Base-by-base conservation (phyloP, 2,113 vertebrate species). In the Bambusicola thoracicus region DNA sequence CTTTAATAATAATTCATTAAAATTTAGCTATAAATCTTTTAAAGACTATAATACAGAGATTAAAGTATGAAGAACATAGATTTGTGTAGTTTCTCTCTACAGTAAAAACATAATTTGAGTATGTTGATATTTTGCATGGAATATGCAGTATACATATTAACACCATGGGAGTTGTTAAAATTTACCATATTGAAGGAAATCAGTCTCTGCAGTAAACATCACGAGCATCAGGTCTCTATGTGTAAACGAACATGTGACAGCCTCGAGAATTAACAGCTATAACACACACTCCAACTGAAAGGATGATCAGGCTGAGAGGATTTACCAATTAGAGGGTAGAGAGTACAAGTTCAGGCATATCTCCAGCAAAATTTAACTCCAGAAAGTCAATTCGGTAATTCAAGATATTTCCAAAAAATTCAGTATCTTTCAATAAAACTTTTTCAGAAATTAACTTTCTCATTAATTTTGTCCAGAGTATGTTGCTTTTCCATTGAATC, bases 111-210 rank as follows among this genome's bases (percentile, higher is more conserved):
- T n/a, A 27, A 63, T 40, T 62, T 79, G 83, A 67, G 40, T 10
- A 41, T 34, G 41, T 19, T 78, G 73, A 12, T 81, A 87, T 51
- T 91, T 81, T 65, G 43, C 51, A 84, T 32, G 12, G 77, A 67
- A 78, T 46, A 70, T 0, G 0, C 32, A 41, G 29, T 41, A 46
- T 15, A 67, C 0, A 0, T 4, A 53, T 56, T 91, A 81, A 87
- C 20, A 62, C 3, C 20, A 70, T 0, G 19, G 34, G 13, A 72
- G 49, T 29, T 6, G 13, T 55, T 8, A 20, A 40, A 53, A 55
- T 72, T 14, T 32, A 55, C 20, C 21, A 1, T 22, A 15, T 43
- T 73, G 49, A 80, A 51, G 18, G 77, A 92, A 93, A 58, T 69
- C 40, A 43, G 30, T 53, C 36, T 38, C 77, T 80, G 46, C 32